Evolutionary conservation across 1,140 invertebrate species (phyloP), one percentile per base, ranked within the genome.

Genomic region (Thalassaphorura encarpata): DNA sequence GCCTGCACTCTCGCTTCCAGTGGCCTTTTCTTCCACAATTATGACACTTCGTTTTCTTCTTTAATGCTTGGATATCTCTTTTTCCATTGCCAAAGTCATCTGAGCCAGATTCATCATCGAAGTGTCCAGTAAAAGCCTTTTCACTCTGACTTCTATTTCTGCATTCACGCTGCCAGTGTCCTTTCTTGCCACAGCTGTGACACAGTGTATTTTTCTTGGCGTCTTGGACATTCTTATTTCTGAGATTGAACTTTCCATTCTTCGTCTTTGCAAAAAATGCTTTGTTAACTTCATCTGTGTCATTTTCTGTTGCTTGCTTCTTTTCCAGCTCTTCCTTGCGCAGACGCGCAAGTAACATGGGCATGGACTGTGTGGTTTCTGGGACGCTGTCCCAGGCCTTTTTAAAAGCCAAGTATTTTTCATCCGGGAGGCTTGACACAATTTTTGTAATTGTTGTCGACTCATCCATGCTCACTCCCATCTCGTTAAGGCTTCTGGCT

Each of bases 311-410:
- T 43, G 6, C 19, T 43, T 28, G 15, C 29, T 31, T 51, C 28
- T 18, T 51, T 21, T 42, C 33, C 40, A 54, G 27, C 16, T 27
- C 27, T 21, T 54, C 52, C 27, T 45, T 54, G 18, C 52, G 23
- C 23, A 54, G 41, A 11, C 52, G 23, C 15, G 23, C 11, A 27
- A 46, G 52, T 15, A 54, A 29, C 6, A 8, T 33, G 3, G 13
- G 18, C 52, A 54, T 54, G 16, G 52, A 46, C 29, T 56, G 54
- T 3, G 24, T 29, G 19, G 27, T 19, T 15, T 31, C 48, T 11
- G 28, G 18, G 19, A 51, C 48, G 29, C 48, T 31, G 54, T 56
- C 45, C 54, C 54, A 56, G 15, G 54, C 54, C 23, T 48, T 56
- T 27, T 50, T 49, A 24, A 56, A 56, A 19, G 45, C 45, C 45